phyloP scores from a whole-genome alignment of 1,140 invertebrate genomes.

The Nilaparvata lugens region DNA sequence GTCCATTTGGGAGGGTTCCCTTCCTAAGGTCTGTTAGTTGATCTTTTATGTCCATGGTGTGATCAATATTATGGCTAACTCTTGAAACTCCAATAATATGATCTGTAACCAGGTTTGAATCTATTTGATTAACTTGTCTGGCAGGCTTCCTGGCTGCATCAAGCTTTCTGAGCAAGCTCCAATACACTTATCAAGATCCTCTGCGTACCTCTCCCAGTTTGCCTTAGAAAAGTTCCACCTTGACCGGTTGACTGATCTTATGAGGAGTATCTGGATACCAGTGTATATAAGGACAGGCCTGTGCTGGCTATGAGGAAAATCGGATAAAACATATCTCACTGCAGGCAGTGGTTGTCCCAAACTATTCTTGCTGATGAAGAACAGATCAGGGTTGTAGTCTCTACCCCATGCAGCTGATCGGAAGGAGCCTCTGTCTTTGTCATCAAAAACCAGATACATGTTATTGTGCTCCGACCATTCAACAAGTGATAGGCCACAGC shows the following conservation, averaged over 20 bases:
- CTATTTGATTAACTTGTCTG: background rate
- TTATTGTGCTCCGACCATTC: slow-evolving; percentile 9
- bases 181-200: background rate
- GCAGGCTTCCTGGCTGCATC: background rate
- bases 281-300: no score
- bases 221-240: background rate
- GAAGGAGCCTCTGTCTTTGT: background rate
- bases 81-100: no score
- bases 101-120: background rate
- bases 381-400: background rate
- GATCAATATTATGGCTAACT: no score
- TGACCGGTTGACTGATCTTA: background rate
- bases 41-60: no score
- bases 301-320: background rate
- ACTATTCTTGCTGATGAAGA: background rate
- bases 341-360: background rate
- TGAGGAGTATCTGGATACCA: background rate
- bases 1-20: no score
- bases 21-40: no score
- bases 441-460: slow-evolving; percentile 26
- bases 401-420: background rate
- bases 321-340: background rate
- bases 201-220: no score
- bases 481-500: background rate
- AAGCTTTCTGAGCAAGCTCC: background rate